phyloP scores from a whole-genome alignment of 1,140 invertebrate genomes.

The Pseudomyrmex dendroicus region DNA sequence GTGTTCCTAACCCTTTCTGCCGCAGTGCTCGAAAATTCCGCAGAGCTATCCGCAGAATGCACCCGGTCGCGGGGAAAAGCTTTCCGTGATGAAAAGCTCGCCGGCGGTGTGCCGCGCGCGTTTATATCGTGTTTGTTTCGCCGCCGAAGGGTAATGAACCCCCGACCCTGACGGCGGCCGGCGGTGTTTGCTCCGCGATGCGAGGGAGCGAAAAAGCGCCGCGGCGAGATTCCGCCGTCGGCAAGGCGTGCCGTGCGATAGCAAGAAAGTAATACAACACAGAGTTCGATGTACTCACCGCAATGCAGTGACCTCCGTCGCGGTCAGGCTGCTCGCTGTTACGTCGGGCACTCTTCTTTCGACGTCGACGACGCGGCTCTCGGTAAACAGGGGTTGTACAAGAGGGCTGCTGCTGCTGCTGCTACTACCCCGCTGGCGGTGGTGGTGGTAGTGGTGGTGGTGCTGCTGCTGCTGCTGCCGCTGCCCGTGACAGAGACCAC shows the following conservation, averaged over 20 bases:
- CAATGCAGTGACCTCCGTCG: conserved; percentile 77
- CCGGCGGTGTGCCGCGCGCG: neutral
- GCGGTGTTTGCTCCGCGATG: neutral
- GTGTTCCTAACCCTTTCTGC: no score
- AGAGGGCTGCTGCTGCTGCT: conserved; percentile 52
- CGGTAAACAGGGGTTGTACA: conserved; percentile 76
- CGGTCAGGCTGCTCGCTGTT: conserved; percentile 57
- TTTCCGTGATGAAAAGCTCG: neutral
- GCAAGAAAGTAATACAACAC: neutral
- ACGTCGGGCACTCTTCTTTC: conserved; percentile 72
- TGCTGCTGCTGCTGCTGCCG: conserved; percentile 8
- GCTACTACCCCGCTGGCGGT: no score
- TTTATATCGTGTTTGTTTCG: conserved; percentile 3
- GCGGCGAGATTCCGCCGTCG: neutral
- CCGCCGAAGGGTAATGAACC: conserved; percentile 59
- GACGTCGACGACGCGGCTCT: conserved; percentile 61
- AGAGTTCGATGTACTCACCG: conserved; percentile 73
- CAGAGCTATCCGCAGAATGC: no score
- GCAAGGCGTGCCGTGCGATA: neutral
- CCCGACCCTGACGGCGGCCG: neutral
- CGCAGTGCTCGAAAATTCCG: conserved; percentile 5
- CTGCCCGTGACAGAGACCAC: conserved; percentile 75
- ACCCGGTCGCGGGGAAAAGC: no score
- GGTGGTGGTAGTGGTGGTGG: neutral
- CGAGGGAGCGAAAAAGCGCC: neutral